Evolutionary conservation across 2,797 vertebrate genomes (phyloP).

Genomic region (Tenualosa thibaudeaui): DNA sequence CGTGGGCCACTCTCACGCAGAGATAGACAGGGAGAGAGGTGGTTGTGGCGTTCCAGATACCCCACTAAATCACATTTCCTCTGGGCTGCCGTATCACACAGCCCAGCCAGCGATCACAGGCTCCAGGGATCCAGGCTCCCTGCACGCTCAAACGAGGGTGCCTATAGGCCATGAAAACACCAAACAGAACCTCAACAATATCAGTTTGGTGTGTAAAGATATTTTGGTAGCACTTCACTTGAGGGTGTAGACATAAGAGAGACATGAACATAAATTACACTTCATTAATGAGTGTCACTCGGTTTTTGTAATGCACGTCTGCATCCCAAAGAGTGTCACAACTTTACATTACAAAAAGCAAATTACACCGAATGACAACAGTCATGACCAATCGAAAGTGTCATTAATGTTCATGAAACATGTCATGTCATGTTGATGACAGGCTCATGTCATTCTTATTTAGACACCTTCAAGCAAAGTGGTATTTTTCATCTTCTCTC

Average conservation of each 20-base stretch:
- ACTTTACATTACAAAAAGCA: too few relatives aligned
- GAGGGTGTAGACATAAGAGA: too few relatives aligned
- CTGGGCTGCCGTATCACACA: slow-evolving; percentile 31
- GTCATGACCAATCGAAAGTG: too few relatives aligned
- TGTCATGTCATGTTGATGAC: too few relatives aligned
- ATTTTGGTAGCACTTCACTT: background rate
- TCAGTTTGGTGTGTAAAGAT: background rate
- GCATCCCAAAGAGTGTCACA: too few relatives aligned
- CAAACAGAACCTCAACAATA: background rate
- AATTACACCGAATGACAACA: too few relatives aligned
- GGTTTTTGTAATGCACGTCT: too few relatives aligned
- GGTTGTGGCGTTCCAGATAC: slow-evolving; percentile 51
- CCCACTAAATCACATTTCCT: slow-evolving; percentile 44
- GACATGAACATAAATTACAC: too few relatives aligned
- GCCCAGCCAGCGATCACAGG: slow-evolving; percentile 32
- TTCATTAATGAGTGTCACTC: too few relatives aligned
- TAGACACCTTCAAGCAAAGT: too few relatives aligned
- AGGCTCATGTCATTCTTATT: too few relatives aligned
- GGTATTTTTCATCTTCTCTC: background rate
- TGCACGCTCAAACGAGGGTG: background rate
- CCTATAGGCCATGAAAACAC: background rate
- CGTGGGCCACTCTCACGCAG: slow-evolving; percentile 47
- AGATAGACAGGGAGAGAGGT: slow-evolving; percentile 6
- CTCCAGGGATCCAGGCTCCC: background rate
- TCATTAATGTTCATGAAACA: too few relatives aligned